Evolutionary conservation across 2,888 invertebrate genomes (phyloP), one percentile per base, ranked within the genome.

Genomic region (Amiota communis): DNA sequence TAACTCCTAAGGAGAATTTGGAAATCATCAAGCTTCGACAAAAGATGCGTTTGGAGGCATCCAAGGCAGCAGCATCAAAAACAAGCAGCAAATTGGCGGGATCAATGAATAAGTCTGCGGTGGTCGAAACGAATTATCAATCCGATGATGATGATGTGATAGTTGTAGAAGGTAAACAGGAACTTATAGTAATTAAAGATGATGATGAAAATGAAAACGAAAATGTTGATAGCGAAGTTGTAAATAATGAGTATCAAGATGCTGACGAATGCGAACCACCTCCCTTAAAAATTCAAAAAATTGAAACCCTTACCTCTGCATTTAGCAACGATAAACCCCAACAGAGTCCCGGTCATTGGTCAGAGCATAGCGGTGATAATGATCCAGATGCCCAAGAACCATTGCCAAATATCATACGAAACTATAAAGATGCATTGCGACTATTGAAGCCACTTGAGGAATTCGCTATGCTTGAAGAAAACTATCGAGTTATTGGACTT

Each of bases 401-500:
- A 36, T 56, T 86, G 57, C 85, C 87, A 1, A 78, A 77, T 1
- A 76, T 78, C 48, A 83, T 86, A 2, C 75, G 76, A 6, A 85
- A 72, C 75, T 87, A 87, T 73, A 77, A 74, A n/a, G 87, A 89
- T 74, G 89, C 87, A 0, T 74, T 89, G 65, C 84, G 83, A 17
- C 73, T 87, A 51, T 80, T 89, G 0, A 87, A 86, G 48, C 89
- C 89, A 0, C 73, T 89, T 12, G 89, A 89, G 63, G 89, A 89
- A 6, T 89, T 88, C 56, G 88, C 85, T 0, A 77, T 88, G 72
- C 74, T 88, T 23, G 84, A 84, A 72, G 88, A 88, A 65, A 88
- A 89, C 72, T 88, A 86, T 77, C 85, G 89, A 17, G 88, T 85
- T 49, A 89, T 89, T 56, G 89, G 88, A 2, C 76, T 89, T 48